These are phyloP conservation scores for Cataglyphis cursor DNA, from an alignment of 2,888 invertebrate genomes.

Conservation along the genomic window DNA sequence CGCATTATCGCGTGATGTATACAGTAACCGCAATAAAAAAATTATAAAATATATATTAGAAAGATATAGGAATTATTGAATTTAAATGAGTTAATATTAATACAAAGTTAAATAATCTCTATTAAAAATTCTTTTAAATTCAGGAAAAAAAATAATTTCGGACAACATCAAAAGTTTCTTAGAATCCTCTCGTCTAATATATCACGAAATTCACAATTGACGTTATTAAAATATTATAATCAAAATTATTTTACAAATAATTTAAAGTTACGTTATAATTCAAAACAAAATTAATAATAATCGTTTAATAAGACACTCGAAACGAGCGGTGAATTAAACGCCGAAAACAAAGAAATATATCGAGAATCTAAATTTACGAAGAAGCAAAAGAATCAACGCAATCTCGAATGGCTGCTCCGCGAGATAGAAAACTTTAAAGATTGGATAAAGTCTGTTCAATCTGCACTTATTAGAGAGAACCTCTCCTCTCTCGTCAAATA, in stretches of 20 bases:
- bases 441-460: slow-evolving; percentile 63
- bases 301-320: neutral
- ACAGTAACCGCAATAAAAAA: neutral
- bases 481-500: slow-evolving; percentile 41
- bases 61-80: neutral
- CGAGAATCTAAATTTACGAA: neutral
- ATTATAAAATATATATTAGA: neutral
- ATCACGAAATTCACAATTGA: neutral
- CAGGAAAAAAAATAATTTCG: neutral
- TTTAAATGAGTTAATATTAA: slow-evolving; percentile 1
- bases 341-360: slow-evolving; percentile 12
- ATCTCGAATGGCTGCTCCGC: slow-evolving; percentile 52
- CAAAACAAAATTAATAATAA: neutral
- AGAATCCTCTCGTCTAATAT: neutral
- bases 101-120: neutral
- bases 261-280: neutral
- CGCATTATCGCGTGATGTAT: neutral
- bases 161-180: neutral
- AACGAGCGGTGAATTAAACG: no score
- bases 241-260: neutral
- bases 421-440: slow-evolving; percentile 51
- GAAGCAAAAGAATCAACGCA: slow-evolving; percentile 64
- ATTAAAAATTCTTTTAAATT: neutral
- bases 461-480: slow-evolving; percentile 64
- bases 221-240: neutral